These are phyloP conservation scores for Galaxea fascicularis DNA, from an alignment of 92 coral and sea anemone species.

Conservation along the genomic window DNA sequence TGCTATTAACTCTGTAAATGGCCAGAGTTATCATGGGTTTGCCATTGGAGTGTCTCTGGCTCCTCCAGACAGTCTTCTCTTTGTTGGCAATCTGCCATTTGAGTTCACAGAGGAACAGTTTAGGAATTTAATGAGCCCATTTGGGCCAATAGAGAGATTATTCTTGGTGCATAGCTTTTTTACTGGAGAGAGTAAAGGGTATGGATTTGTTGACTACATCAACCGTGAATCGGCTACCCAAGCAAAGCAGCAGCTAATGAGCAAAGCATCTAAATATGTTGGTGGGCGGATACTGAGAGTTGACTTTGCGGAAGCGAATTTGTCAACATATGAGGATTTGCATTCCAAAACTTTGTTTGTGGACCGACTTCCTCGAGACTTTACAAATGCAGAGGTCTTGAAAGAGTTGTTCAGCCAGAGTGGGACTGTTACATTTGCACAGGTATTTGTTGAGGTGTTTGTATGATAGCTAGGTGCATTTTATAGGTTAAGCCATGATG, in stretches of 20 bases:
- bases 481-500: too few relatives aligned
- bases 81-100: conserved; percentile 94
- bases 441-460: conserved; percentile 46
- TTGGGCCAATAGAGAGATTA: conserved; percentile 84
- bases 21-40: conserved; percentile 68
- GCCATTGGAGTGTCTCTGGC: conserved; percentile 73
- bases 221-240: conserved; percentile 74
- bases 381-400: conserved; percentile 80
- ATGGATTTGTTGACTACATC: conserved; percentile 91
- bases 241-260: conserved; percentile 80
- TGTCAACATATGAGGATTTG: conserved; percentile 73
- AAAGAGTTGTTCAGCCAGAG: conserved; percentile 75
- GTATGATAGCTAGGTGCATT: too few relatives aligned
- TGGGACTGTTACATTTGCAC: conserved; percentile 92
- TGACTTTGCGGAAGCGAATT: conserved; percentile 85
- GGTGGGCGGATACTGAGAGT: conserved; percentile 87
- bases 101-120: conserved; percentile 88
- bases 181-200: conserved; percentile 94
- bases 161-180: conserved; percentile 83
- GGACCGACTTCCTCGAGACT: conserved; percentile 87
- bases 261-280: conserved; percentile 81
- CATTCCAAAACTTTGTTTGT: conserved; percentile 93
- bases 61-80: conserved; percentile 80
- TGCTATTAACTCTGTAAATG: conserved; percentile 70
- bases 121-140: conserved; percentile 82